These are phyloP conservation scores for Microctonus brassicae DNA, from an alignment of 2,888 invertebrate species.

Conservation along the genomic window DNA sequence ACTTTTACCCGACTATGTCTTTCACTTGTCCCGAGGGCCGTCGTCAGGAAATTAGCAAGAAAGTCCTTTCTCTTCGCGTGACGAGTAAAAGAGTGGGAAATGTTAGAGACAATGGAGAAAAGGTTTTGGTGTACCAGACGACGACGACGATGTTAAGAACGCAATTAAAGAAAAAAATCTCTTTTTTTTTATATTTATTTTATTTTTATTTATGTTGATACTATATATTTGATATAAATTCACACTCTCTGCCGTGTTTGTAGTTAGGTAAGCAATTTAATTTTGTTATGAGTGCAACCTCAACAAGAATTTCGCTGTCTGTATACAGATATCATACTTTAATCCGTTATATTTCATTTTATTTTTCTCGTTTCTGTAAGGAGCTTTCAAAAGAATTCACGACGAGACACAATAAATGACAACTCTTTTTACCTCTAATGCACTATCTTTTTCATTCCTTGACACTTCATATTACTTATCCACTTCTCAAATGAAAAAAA, in stretches of 20 bases:
- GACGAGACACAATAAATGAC: not conserved
- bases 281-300: constrained; percentile 17
- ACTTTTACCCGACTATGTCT: constrained; percentile 10
- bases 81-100: not conserved
- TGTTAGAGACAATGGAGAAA: constrained; percentile 20
- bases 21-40: constrained; percentile 35
- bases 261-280: constrained; percentile 29
- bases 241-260: not conserved
- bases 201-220: no score
- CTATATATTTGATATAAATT: no score
- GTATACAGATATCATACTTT: no score
- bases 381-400: constrained; percentile 20
- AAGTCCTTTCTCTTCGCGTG: constrained; percentile 24
- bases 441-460: not conserved
- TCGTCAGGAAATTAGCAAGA: constrained; percentile 32
- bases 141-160: not conserved
- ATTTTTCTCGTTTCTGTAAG: not conserved
- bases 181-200: no score
- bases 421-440: no score
- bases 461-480: not conserved
- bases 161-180: no score
- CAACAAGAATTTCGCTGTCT: constrained; percentile 3
- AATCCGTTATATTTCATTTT: no score
- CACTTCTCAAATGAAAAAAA: no score
- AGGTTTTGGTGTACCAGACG: constrained; percentile 34